Base-by-base conservation (phyloP, 2,797 vertebrate species). In the Platalea minor region DNA sequence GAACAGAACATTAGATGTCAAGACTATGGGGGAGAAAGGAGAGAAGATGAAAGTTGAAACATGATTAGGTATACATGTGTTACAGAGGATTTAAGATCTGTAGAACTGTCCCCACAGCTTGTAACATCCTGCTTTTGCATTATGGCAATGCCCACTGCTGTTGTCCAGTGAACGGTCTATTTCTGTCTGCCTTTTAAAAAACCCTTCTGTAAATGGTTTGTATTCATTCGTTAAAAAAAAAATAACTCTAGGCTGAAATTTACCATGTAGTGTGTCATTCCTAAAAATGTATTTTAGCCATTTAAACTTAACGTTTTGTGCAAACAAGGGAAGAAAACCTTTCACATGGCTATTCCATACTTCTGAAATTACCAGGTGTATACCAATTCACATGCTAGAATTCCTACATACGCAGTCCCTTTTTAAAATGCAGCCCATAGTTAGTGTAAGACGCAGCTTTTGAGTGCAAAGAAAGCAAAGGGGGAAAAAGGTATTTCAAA, bases 1-100 rank as follows among this genome's bases (percentile, higher is more conserved):
- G 88, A 96, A 88, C 50, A 93, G 81, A 91, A 35, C 45, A 46
- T 76, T 63, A 91, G 48, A 93, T 89, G 54, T 94, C 64, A 93
- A 82, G 67, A 74, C 80, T 64, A 12, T 41, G 35, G 54, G 80
- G 95, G 37, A 70, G 53, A 21, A 95, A 94, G 45, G 78, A 91
- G 39, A 76, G 28, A 77, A 94, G 79, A 97, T 91, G 77, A 92
- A 97, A 95, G 85, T 1, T 89, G 80, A 94, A 88, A 79, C 29
- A 14, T 39, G 39, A 93, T 95, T 95, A 96, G 48, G 33, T 86
- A 46, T 92, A 76, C 35, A 29, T 70, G 53, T 88, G 67, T 69
- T 95, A 93, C 81, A 93, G 84, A 91, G 79, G 53, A 75, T 93
- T 85, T 89, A n/a, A 70, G n/a, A 59, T 41, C 37, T 78, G 35